Evolutionary conservation across 1,140 invertebrate genomes (phyloP).

Genomic region (Drosophila obscura): DNA sequence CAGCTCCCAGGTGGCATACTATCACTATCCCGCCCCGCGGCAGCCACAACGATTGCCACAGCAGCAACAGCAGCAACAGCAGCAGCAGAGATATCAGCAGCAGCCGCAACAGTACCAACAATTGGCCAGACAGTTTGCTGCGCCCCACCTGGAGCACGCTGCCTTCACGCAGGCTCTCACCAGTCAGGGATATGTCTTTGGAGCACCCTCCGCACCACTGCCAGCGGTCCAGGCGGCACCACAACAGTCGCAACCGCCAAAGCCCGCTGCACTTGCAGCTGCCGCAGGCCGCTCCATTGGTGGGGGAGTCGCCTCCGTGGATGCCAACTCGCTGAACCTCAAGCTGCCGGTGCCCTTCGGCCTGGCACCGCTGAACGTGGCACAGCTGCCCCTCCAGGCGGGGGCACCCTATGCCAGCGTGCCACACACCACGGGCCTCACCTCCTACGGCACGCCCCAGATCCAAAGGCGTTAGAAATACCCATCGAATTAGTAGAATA

Average conservation of each 20-base stretch:
- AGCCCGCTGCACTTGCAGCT: constrained; percentile 2
- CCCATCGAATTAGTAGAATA: not conserved
- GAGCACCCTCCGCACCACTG: constrained; percentile 26
- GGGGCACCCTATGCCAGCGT: constrained; percentile 70
- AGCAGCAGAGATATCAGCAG: constrained; percentile 31
- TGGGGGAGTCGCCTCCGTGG: constrained; percentile 11
- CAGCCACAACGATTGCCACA: not conserved
- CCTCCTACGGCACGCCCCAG: constrained; percentile 74
- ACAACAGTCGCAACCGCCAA: constrained; percentile 6
- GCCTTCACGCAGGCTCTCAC: constrained; percentile 76
- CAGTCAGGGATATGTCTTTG: constrained; percentile 69
- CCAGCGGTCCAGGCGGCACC: constrained; percentile 25
- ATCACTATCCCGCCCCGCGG: constrained; percentile 68
- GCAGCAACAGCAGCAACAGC: constrained; percentile 5
- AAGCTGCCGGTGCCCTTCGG: constrained; percentile 76
- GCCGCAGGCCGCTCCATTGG: constrained; percentile 38
- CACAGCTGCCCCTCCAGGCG: constrained; percentile 71
- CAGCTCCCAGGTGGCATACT: constrained; percentile 68
- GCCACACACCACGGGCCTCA: constrained; percentile 67
- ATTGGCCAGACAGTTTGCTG: constrained; percentile 55
- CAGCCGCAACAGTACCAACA: constrained; percentile 37
- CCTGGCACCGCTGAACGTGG: constrained; percentile 70
- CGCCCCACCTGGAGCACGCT: constrained; percentile 69
- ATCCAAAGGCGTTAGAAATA: constrained; percentile 62
- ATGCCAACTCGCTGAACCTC: constrained; percentile 68